Percentiles rank a stretch among this genome's conserved stretches.
phyloP scores from a whole-genome alignment of 2,888 invertebrate genomes.

The Lepidocyrtoides sp. region DNA sequence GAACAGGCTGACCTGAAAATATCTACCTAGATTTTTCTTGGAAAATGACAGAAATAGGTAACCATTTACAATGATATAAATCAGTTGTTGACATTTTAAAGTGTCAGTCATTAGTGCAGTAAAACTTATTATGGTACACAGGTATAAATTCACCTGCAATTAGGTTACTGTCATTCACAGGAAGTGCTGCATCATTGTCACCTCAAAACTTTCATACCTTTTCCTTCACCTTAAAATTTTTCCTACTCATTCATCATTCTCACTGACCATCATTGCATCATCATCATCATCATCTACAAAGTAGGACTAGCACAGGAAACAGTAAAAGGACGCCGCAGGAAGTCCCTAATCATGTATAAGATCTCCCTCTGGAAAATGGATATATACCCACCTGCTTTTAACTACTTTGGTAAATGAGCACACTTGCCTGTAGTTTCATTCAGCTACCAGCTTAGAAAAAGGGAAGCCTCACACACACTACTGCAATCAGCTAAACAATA shows the following conservation, averaged over 20 bases:
- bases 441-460: too few relatives aligned
- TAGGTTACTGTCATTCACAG: too few relatives aligned
- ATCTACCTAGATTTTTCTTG: too few relatives aligned
- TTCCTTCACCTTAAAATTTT: too few relatives aligned
- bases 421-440: too few relatives aligned
- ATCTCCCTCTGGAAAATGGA: constrained; percentile 11
- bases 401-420: not conserved
- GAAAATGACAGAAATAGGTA: too few relatives aligned
- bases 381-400: not conserved
- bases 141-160: too few relatives aligned
- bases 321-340: constrained; percentile 32
- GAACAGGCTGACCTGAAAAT: too few relatives aligned
- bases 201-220: not conserved
- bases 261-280: not conserved
- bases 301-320: not conserved
- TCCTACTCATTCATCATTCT: not conserved
- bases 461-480: constrained; percentile 11
- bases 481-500: not conserved
- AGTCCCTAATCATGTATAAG: constrained; percentile 13
- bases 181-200: not conserved
- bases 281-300: not conserved
- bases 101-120: too few relatives aligned
- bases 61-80: too few relatives aligned
- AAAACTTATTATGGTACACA: too few relatives aligned
- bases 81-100: too few relatives aligned